phyloP scores from a whole-genome alignment of 92 coral and sea anemone genomes.

The Palythoa grandiflora region DNA sequence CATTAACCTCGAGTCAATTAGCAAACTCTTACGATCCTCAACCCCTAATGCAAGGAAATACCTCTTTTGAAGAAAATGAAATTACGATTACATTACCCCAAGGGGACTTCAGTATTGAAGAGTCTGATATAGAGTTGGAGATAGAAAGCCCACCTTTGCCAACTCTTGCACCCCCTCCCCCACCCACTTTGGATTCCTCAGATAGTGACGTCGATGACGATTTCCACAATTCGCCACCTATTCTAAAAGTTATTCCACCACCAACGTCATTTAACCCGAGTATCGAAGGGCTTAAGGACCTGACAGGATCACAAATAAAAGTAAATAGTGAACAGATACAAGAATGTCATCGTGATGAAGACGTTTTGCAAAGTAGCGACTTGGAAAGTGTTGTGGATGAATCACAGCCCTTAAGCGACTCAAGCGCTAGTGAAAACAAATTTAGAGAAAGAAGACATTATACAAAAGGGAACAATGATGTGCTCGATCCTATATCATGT shows the following conservation, averaged over 20 bases:
- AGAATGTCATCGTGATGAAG: not conserved
- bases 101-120: not conserved
- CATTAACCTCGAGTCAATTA: not conserved
- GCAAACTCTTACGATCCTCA: not conserved
- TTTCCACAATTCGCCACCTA: not conserved
- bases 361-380: not conserved
- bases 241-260: conserved; percentile 57
- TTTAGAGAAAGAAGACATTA: not conserved
- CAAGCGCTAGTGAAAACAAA: not conserved
- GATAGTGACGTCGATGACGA: conserved; percentile 14
- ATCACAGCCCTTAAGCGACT: not conserved
- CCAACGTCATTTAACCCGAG: conserved; percentile 63
- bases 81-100: not conserved
- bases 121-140: not conserved
- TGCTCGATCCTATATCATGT: not conserved
- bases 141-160: conserved; percentile 19
- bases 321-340: conserved; percentile 22
- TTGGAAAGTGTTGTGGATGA: not conserved
- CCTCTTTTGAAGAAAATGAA: not conserved
- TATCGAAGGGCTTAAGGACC: conserved; percentile 14
- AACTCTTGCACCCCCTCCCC: conserved; percentile 46
- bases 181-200: conserved; percentile 43
- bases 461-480: not conserved
- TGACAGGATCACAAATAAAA: not conserved
- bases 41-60: not conserved